These are phyloP conservation scores for Gonioctena quinquepunctata DNA, from an alignment of 1,140 invertebrate species.

Conservation along the genomic window DNA sequence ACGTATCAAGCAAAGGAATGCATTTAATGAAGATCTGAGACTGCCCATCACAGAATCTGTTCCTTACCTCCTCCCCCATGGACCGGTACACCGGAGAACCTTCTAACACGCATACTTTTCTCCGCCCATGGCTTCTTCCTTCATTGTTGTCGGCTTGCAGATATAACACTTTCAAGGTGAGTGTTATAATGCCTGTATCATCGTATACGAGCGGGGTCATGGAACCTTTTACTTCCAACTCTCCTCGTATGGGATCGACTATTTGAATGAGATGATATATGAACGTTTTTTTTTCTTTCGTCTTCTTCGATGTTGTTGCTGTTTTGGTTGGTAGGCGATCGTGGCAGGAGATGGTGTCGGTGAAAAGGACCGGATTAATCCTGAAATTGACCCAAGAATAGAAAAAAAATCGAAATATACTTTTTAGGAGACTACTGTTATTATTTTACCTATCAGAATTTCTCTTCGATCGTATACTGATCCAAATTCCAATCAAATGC, in stretches of 20 bases:
- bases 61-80: neutral
- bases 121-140: slow-evolving; percentile 3
- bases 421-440: no score
- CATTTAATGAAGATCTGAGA: neutral
- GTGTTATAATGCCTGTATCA: slow-evolving; percentile 17
- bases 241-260: slow-evolving; percentile 6
- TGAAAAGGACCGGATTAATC: no score
- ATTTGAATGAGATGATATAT: slow-evolving; percentile 15
- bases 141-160: slow-evolving; percentile 18
- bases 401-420: no score
- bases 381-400: no score
- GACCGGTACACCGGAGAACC: neutral
- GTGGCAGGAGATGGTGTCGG: neutral
- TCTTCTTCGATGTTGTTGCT: neutral
- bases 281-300: neutral
- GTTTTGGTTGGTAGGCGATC: neutral
- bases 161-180: slow-evolving; percentile 22
- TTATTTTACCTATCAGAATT: no score
- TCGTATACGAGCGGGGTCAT: slow-evolving; percentile 16
- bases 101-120: neutral
- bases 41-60: neutral
- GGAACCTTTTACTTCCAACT: slow-evolving; percentile 13
- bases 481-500: no score
- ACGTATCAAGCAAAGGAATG: neutral
- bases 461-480: no score